These are phyloP conservation scores for Apodemus agrarius DNA, from an alignment of 2,797 vertebrate species.

Conservation along the genomic window DNA sequence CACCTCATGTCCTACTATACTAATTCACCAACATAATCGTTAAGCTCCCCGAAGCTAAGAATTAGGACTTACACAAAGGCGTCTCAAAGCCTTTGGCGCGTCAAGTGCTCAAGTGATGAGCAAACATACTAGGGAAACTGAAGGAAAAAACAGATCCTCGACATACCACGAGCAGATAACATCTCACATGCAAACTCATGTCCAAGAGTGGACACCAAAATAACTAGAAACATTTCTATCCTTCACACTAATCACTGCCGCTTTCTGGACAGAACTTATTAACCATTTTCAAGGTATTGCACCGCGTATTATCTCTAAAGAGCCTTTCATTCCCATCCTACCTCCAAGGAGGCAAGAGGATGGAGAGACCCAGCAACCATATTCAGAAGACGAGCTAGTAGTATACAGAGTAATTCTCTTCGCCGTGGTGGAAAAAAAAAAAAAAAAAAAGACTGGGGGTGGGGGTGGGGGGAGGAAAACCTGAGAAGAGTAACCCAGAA, in stretches of 20 bases:
- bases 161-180: not conserved
- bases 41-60: conserved; percentile 61
- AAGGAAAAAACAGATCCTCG: not conserved
- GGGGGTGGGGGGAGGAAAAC: fast-evolving
- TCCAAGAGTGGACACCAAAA: not conserved
- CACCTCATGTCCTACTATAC: conserved; percentile 1
- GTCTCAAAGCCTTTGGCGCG: not conserved
- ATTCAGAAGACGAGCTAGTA: not conserved
- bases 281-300: not conserved
- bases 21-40: not conserved
- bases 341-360: not conserved
- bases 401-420: not conserved
- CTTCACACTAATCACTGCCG: not conserved
- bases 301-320: not conserved
- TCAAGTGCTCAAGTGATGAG: not conserved
- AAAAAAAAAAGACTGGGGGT: not conserved
- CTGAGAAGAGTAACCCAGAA: not conserved
- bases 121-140: conserved; percentile 26
- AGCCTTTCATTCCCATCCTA: not conserved
- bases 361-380: not conserved
- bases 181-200: not conserved
- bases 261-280: not conserved
- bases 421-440: not conserved
- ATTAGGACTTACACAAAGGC: not conserved
- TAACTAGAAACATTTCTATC: conserved; percentile 29